phyloP scores from a whole-genome alignment of 1,140 invertebrate species.

The Pseudomyrmex flavicornis region DNA sequence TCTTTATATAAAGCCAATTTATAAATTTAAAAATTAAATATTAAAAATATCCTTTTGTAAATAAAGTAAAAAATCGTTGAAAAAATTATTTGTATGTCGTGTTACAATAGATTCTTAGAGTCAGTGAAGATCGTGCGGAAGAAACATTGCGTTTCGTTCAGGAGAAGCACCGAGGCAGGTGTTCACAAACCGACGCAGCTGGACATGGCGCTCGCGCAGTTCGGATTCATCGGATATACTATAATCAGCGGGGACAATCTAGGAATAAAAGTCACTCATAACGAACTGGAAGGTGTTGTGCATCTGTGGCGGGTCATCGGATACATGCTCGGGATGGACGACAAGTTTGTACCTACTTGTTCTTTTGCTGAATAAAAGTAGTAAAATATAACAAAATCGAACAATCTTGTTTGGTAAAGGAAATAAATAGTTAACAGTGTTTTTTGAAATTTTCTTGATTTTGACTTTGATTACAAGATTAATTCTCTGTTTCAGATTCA shows the following conservation, averaged over 20 bases:
- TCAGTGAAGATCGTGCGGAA: conserved; percentile 89
- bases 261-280: conserved; percentile 86
- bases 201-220: conserved; percentile 94
- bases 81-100: not conserved
- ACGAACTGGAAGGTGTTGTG: conserved; percentile 91
- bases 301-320: conserved; percentile 95
- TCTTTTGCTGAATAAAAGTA: not conserved
- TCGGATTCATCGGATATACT: conserved; percentile 93
- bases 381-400: not conserved
- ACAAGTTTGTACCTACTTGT: conserved; percentile 85
- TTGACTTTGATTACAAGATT: not conserved
- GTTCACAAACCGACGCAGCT: conserved; percentile 87
- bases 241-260: conserved; percentile 88
- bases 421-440: no score
- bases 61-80: not conserved
- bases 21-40: no score
- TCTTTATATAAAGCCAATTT: no score
- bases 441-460: no score
- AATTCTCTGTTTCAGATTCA: conserved; percentile 80
- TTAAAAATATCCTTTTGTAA: not conserved
- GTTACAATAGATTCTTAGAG: conserved; percentile 81
- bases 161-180: conserved; percentile 83
- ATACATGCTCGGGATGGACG: conserved; percentile 92
- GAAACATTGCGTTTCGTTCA: conserved; percentile 88
- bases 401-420: not conserved